Conservation (phyloP, 2,888 invertebrate genomes). For the Petrolisthes manimaculis region DNA sequence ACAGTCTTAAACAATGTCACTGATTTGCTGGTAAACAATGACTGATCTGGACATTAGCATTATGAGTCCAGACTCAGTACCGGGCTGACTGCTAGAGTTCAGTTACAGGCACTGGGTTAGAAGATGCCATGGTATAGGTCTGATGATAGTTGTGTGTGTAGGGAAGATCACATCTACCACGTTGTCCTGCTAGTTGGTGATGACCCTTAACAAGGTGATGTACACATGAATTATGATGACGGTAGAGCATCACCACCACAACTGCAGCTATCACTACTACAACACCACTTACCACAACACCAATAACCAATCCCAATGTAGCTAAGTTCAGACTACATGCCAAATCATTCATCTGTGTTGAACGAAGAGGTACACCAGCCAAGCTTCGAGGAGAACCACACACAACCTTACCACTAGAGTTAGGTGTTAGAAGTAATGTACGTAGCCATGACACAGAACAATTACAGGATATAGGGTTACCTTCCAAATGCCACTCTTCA, state of each 20-base stretch:
- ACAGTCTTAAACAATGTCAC: conserved; percentile 30
- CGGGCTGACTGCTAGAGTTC: conserved; percentile 65
- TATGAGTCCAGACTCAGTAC: conserved; percentile 48
- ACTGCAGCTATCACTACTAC: conserved; percentile 49
- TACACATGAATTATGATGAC: conserved; percentile 58
- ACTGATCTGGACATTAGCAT: conserved; percentile 14
- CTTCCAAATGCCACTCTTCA: conserved; percentile 54
- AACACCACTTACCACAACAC: conserved; percentile 47
- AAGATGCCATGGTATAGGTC: conserved; percentile 58
- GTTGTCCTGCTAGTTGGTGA: conserved; percentile 39
- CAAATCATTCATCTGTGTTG: conserved; percentile 55
- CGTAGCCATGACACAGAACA: conserved; percentile 64
- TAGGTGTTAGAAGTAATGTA: conserved; percentile 36
- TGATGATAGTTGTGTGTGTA: conserved; percentile 57
- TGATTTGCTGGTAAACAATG: conserved; percentile 26
- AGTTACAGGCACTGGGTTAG: conserved; percentile 65
- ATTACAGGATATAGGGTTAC: conserved; percentile 62
- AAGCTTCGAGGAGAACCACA: conserved; percentile 55
- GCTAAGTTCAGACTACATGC: conserved; percentile 61
- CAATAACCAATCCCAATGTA: conserved; percentile 59
- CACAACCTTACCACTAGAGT: conserved; percentile 36
- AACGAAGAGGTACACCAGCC: conserved; percentile 32
- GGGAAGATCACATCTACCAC: conserved; percentile 39
- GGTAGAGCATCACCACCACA: conserved; percentile 60
- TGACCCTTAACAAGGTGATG: conserved; percentile 61